Base-by-base conservation (phyloP, 1,140 invertebrate genomes). In the Sitophilus oryzae region DNA sequence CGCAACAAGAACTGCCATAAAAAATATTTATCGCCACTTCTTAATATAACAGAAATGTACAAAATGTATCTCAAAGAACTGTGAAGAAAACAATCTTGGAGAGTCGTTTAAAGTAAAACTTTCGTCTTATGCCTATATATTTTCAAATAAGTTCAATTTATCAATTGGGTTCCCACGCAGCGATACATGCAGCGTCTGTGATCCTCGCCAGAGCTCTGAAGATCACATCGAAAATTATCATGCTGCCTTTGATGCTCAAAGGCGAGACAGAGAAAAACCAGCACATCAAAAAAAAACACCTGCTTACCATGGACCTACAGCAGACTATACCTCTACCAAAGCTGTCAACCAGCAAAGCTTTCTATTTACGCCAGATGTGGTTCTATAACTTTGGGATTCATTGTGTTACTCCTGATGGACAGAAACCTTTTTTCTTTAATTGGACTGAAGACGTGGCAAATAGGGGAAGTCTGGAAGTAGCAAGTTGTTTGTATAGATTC, bases 281-380 rank as follows among this genome's bases (percentile, higher is more conserved):
- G n/a, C n/a, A 25, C 9, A 5, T 20, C 10, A 19, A 37, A 40
- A 14, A 30, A 52, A 20, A 37, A 34, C 23, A 43, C 48, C 16
- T 52, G 41, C 23, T 64, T 11, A 67, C 63, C 16, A 49, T 65
- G 38, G 57, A 65, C 55, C 35, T 65, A 21, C 62, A 65, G 45
- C 59, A 65, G 47, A 62, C 56, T 2, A 53, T 59, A 44, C 61
- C 59, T 11, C 23, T 62, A n/a, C 51, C 58, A 1, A 62, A 58
- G 47, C 6, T 67, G 34, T 42, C 47, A 15, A 64, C 58, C 21
- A 53, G 10, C n/a, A 63, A 64, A 41, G 58, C 61, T 14, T 66
- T 64, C 50, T 64, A 64, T 48, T 40, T 56, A 46, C 18, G 60
- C 8, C 65, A 67, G 35, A 45, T 66, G 23, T 65, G 57, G 55